Base-by-base conservation (phyloP, 1,140 invertebrate species). In the Chrysoperla carnea region DNA sequence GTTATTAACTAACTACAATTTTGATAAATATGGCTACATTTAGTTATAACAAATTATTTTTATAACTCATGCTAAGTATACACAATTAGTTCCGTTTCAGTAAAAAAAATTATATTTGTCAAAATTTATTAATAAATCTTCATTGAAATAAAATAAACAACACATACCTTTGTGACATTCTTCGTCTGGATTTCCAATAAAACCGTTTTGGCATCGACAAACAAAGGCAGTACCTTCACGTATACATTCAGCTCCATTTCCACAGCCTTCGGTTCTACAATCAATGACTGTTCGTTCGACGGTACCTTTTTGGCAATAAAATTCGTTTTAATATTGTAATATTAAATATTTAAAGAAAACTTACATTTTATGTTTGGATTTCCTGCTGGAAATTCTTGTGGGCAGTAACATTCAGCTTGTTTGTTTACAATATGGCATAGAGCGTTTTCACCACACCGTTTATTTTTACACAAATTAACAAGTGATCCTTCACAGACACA, bases 331-430 rank as follows among this genome's bases (percentile, higher is more conserved):
- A n/a, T 8, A 42, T 27, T 15, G 33, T 38, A 23, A 23, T 6
- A 13, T 9, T 12, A 3, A 35, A 37, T 13, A 27, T 29, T 4
- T 23, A 11, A 23, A 23, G 5, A 5, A 45, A 39, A 65, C 73
- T 76, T 72, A 88, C 87, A 91, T 73, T 83, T 74, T 48, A 78
- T 73, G 49, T 78, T 75, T 8, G 87, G 83, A 70, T 93, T 82
- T 36, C 88, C 88, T 39, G 75, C 68, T 27, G 85, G 84, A 60
- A 73, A 83, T 51, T 78, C 75, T 11, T 73, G 60, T 36, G 85
- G 85, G 56, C 88, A 93, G 55, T 79, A 84, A 54, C 89, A 93
- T 52, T 84, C 73, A 0, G 83, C 70, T 47, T 75, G 66, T 43
- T 70, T 68, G 36, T 72, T 64, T 23, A 74, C 62, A 27, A 84